phyloP scores from a whole-genome alignment of 53 echinoderm and acorn worm species.

The Zoroaster sp. region DNA sequence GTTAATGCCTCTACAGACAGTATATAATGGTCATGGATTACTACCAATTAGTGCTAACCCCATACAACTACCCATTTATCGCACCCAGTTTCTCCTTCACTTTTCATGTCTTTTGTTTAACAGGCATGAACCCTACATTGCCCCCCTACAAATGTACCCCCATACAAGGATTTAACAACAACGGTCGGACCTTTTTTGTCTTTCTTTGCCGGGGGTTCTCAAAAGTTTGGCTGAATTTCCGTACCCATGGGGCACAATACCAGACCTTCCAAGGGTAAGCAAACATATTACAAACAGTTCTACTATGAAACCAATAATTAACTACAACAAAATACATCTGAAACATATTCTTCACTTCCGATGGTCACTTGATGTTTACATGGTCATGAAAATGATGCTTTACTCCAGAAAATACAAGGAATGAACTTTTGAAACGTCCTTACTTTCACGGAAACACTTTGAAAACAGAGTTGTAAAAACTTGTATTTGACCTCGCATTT shows the following conservation, averaged over 20 bases:
- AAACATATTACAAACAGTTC: conserved; percentile 5
- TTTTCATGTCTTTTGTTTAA: neutral
- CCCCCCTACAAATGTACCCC: neutral
- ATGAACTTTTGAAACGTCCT: neutral
- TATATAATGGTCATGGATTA: neutral
- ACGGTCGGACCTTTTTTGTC: neutral
- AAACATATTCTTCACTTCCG: neutral
- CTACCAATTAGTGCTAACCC: neutral
- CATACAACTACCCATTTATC: neutral
- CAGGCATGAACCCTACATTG: neutral
- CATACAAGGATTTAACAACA: neutral
- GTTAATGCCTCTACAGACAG: neutral
- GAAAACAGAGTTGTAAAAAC: neutral
- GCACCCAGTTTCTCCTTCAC: neutral
- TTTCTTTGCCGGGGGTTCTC: neutral
- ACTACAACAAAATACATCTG: neutral
- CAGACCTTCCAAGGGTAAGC: neutral
- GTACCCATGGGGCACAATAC: neutral
- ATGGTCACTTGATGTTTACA: neutral
- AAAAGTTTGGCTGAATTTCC: neutral
- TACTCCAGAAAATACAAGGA: neutral
- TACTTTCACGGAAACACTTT: neutral
- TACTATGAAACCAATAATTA: conserved; percentile 8
- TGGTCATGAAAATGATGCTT: neutral
- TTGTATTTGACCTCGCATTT: neutral